Percentiles rank a stretch among this genome's conserved stretches.
Evolutionary conservation across 2,888 invertebrate genomes (phyloP).

Genomic region (Crepidodera aurea): DNA sequence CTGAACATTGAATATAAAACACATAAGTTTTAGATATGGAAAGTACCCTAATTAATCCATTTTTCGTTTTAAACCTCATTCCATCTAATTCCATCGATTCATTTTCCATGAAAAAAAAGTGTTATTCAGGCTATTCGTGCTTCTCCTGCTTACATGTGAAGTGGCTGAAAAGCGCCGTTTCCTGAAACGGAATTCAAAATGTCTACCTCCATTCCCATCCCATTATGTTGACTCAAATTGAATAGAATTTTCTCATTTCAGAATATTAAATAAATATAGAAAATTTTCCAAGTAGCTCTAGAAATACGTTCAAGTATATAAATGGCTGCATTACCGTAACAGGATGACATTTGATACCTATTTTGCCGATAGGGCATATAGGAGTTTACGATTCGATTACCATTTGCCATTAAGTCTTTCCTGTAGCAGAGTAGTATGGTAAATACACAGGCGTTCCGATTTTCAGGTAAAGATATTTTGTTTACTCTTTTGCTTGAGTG

Average conservation of each 20-base stretch:
- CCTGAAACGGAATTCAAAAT: slow-evolving; percentile 41
- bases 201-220: slow-evolving; percentile 37
- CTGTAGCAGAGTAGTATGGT: background rate
- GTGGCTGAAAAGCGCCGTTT: slow-evolving; percentile 30
- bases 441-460: too few species aligned
- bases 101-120: too few species aligned
- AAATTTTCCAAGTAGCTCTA: slow-evolving; percentile 19
- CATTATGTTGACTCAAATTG: slow-evolving; percentile 35
- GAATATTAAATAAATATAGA: slow-evolving; percentile 35
- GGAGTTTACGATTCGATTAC: slow-evolving; percentile 14
- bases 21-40: too few species aligned
- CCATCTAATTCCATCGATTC: too few species aligned
- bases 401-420: background rate
- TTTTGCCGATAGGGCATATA: slow-evolving; percentile 6
- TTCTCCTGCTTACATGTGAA: background rate
- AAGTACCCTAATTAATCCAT: too few species aligned
- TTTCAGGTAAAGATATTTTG: too few species aligned
- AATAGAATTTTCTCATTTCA: slow-evolving; percentile 30
- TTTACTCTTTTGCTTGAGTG: too few species aligned
- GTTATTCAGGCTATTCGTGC: background rate
- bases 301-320: slow-evolving; percentile 23
- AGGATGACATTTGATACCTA: slow-evolving; percentile 21
- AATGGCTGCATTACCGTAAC: slow-evolving; percentile 22
- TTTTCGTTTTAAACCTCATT: too few species aligned
- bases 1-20: too few species aligned